Conservation (phyloP, 2,888 invertebrate genomes). For the Drosophila ezoana region DNA sequence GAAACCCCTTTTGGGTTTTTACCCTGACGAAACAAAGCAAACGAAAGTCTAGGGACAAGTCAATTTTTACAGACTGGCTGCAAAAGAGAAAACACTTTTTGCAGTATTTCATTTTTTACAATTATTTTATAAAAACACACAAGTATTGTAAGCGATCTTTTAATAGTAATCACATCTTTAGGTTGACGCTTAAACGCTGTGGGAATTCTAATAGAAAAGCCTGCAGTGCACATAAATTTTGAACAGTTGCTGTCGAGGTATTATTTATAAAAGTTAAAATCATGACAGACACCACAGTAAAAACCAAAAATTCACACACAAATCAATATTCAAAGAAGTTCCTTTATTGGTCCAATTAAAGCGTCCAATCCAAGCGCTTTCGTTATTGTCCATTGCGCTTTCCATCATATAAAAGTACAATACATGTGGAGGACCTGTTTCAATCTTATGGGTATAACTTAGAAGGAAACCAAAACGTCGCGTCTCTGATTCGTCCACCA, state of each 20-base stretch:
- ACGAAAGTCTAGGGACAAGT: conserved; percentile 1
- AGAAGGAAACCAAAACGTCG: conserved; percentile 41
- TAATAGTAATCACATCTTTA: too few relatives aligned
- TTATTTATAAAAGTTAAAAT: too few relatives aligned
- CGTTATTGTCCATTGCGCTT: background rate
- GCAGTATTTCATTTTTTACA: background rate
- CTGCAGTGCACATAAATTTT: too few relatives aligned
- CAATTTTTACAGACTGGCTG: background rate
- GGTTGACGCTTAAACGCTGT: too few relatives aligned
- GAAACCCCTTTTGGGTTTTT: conserved; percentile 5
- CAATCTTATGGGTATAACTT: conserved; percentile 25
- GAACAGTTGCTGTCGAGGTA: too few relatives aligned
- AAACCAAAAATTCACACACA: background rate
- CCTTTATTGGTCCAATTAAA: conserved; percentile 19
- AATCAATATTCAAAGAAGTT: background rate
- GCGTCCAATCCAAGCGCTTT: conserved; percentile 30
- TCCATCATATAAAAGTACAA: conserved; percentile 46
- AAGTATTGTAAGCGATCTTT: too few relatives aligned
- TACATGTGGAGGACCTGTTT: background rate
- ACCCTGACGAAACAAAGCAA: conserved; percentile 16
- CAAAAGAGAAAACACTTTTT: background rate
- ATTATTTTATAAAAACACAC: too few relatives aligned
- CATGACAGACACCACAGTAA: background rate
- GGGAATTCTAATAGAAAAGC: too few relatives aligned
- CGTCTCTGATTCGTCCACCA: background rate